Conservation (phyloP, 2,113 vertebrate species). For the Cnemophilus loriae region DNA sequence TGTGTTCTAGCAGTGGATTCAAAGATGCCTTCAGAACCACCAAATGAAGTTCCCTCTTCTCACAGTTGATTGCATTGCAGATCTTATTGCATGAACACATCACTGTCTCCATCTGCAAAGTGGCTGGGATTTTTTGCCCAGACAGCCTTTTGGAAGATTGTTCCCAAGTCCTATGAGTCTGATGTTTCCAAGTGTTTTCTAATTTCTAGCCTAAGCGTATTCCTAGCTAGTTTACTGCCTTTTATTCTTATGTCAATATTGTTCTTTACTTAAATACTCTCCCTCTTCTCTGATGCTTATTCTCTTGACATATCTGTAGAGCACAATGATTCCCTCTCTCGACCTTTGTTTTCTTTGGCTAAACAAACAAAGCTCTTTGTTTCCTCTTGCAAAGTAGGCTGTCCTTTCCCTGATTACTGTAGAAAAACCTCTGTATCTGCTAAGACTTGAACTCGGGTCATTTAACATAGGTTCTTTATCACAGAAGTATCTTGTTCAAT, state of each 20-base stretch:
- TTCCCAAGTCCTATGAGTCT: neutral
- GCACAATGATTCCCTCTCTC: slow-evolving; percentile 17
- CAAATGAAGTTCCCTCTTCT: neutral
- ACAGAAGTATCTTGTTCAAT: neutral
- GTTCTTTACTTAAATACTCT: slow-evolving; percentile 20
- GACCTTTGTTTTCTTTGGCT: slow-evolving; percentile 42
- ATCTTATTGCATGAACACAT: neutral
- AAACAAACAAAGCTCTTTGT: neutral
- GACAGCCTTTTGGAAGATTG: neutral
- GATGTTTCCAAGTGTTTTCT: neutral
- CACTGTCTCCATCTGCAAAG: neutral
- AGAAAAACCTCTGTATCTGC: neutral
- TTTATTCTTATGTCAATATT: slow-evolving; percentile 38
- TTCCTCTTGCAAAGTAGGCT: neutral
- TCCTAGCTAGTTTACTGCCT: neutral
- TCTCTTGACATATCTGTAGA: slow-evolving; percentile 25
- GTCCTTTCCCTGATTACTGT: neutral
- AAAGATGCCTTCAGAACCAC: neutral
- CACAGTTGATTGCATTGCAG: neutral
- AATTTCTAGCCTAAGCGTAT: neutral
- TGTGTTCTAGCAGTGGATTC: neutral
- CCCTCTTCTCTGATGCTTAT: neutral
- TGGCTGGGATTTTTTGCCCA: neutral
- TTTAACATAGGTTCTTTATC: neutral
- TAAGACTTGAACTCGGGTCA: neutral